Percentiles rank a stretch among this genome's conserved stretches.
Conservation (phyloP, 2,113 vertebrate species). For the Triplophysa siluroides region DNA sequence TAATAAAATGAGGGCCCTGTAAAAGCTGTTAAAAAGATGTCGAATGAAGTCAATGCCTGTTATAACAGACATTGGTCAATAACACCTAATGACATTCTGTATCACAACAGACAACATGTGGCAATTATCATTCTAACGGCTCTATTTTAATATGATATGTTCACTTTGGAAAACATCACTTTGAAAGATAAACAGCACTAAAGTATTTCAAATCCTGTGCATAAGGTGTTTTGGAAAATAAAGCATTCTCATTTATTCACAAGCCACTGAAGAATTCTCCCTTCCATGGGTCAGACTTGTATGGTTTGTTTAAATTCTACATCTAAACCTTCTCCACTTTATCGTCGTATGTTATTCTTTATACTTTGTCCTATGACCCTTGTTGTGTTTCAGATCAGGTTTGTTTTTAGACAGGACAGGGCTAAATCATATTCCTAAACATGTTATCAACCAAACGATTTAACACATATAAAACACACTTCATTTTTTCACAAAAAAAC, state of each 20-base stretch:
- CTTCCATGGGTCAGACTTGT: not conserved
- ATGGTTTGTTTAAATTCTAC: not conserved
- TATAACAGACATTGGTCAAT: not conserved
- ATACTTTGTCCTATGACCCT: no score
- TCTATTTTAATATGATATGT: not conserved
- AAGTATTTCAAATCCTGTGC: not conserved
- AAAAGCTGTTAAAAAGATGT: not conserved
- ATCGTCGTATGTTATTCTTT: not conserved
- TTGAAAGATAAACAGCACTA: not conserved
- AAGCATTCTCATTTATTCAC: no score
- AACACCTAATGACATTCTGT: not conserved
- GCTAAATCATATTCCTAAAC: not conserved
- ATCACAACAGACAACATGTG: not conserved
- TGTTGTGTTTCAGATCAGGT: not conserved
- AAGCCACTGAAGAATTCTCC: no score
- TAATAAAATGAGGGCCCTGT: slow-evolving; percentile 3
- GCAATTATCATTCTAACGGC: no score
- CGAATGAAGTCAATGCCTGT: no score
- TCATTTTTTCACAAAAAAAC: slow-evolving; percentile 18
- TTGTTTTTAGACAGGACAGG: not conserved
- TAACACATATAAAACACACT: not conserved
- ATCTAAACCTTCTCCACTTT: not conserved
- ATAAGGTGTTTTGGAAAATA: not conserved
- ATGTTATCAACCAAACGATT: not conserved
- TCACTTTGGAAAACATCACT: not conserved